Conservation (phyloP, 2,888 invertebrate species). For the Lasioglossum malachurum region DNA sequence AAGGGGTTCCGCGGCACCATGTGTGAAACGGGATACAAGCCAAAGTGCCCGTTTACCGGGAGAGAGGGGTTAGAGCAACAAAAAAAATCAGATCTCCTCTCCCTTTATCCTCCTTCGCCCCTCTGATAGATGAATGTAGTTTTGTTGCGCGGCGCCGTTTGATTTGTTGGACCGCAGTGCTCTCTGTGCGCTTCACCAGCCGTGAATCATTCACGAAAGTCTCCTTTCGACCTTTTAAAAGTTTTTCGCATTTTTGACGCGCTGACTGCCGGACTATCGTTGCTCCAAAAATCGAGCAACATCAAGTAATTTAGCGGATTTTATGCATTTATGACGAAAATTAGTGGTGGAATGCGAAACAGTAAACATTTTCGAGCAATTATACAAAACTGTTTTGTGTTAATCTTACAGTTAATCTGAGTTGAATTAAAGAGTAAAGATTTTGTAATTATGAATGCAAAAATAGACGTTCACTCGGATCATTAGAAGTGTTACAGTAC, state of each 20-base stretch:
- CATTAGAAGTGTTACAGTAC: background rate
- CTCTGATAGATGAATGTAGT: conserved; percentile 24
- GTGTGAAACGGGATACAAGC: conserved; percentile 78
- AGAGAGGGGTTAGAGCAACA: background rate
- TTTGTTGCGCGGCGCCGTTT: conserved; percentile 29
- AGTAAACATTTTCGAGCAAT: too few relatives aligned
- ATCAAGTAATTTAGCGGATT: background rate
- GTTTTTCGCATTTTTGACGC: background rate
- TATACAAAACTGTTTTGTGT: background rate
- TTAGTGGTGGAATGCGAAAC: background rate
- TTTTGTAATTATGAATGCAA: too few relatives aligned
- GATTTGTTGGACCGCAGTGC: conserved; percentile 14
- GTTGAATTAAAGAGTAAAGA: background rate
- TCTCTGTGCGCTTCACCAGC: background rate
- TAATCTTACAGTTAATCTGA: background rate
- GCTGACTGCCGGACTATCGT: background rate
- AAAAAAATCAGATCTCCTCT: conserved; percentile 51
- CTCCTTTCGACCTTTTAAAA: background rate
- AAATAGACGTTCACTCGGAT: too few relatives aligned
- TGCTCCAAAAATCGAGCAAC: background rate
- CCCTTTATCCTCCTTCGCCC: conserved; percentile 53
- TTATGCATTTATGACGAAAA: background rate
- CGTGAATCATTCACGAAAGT: background rate
- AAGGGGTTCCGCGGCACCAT: conserved; percentile 76
- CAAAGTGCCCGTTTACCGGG: conserved; percentile 58